phyloP scores from a whole-genome alignment of 2,113 vertebrate species.

The Synchiropus splendidus region DNA sequence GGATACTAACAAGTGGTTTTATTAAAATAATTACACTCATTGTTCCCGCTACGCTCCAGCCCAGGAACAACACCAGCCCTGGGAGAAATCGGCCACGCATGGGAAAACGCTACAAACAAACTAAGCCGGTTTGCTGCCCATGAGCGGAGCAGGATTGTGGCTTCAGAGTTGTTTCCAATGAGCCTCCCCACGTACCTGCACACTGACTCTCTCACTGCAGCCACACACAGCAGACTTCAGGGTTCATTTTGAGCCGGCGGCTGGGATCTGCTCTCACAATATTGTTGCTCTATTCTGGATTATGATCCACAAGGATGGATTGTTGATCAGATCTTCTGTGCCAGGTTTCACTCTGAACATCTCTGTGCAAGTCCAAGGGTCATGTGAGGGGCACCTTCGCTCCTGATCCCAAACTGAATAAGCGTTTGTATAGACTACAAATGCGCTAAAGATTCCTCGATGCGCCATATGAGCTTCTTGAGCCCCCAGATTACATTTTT shows the following conservation, averaged over 20 bases:
- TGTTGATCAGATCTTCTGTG: slow-evolving; percentile 18
- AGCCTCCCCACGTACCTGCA: too few relatives aligned
- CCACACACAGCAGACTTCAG: slow-evolving; percentile 3
- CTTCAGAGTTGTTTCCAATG: slow-evolving; percentile 40
- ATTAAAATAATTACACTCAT: too few relatives aligned
- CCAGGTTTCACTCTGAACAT: not conserved
- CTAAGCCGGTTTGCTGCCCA: slow-evolving; percentile 35
- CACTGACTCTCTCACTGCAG: slow-evolving; percentile 27
- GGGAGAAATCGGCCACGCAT: too few relatives aligned
- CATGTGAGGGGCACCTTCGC: slow-evolving; percentile 14
- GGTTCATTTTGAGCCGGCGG: slow-evolving; percentile 9
- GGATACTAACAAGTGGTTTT: too few relatives aligned
- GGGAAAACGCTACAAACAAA: slow-evolving; percentile 9
- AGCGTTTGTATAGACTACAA: slow-evolving; percentile 1
- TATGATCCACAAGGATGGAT: slow-evolving; percentile 18
- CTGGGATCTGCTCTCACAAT: slow-evolving; percentile 19
- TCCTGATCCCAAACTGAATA: slow-evolving; percentile 13
- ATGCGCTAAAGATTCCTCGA: slow-evolving; percentile 12
- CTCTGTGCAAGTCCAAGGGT: slow-evolving; percentile 5
- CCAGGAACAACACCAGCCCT: too few relatives aligned
- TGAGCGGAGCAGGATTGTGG: slow-evolving; percentile 18
- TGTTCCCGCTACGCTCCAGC: too few relatives aligned
- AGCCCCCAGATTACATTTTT: too few relatives aligned
- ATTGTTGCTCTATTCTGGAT: slow-evolving; percentile 26
- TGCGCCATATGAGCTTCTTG: not conserved